Percentiles rank a stretch among this genome's conserved stretches.
Evolutionary conservation across 2,888 invertebrate genomes (phyloP).

Genomic region (Noctua comes): DNA sequence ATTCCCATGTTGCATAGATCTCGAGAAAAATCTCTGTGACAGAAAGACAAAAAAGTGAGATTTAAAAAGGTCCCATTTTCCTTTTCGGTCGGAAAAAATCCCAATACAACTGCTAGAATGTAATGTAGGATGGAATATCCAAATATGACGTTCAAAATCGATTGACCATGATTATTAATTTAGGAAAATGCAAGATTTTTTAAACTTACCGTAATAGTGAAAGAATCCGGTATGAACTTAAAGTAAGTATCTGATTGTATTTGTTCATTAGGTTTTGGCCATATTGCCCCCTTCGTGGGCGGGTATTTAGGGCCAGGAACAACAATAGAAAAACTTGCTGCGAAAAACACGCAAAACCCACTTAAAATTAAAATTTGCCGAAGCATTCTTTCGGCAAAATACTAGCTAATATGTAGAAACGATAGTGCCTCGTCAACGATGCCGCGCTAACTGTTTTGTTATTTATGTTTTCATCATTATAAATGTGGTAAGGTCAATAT

Average conservation of each 20-base stretch:
- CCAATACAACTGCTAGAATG: not conserved
- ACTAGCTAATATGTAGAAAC: not conserved
- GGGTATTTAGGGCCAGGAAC: slow-evolving; percentile 32
- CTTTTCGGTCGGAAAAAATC: not conserved
- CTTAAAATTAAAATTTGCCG: slow-evolving; percentile 22
- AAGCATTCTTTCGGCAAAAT: slow-evolving; percentile 29
- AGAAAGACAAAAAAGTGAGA: not conserved
- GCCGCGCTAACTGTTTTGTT: slow-evolving; percentile 35
- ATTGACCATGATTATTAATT: not conserved
- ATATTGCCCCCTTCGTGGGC: slow-evolving; percentile 38
- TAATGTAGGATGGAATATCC: not conserved
- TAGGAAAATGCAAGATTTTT: not conserved
- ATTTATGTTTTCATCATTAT: slow-evolving; percentile 28
- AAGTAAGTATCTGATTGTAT: slow-evolving; percentile 21
- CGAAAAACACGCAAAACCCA: slow-evolving; percentile 32
- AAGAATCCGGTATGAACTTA: slow-evolving; percentile 33
- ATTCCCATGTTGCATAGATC: not conserved
- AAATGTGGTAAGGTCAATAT: slow-evolving; percentile 21
- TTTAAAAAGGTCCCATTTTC: not conserved
- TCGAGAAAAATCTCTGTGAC: not conserved
- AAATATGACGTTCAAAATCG: not conserved
- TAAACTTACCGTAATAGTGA: slow-evolving; percentile 43
- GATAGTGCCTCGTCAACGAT: slow-evolving; percentile 7
- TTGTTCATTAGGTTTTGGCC: slow-evolving; percentile 34
- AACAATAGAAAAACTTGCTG: slow-evolving; percentile 29